Conservation (phyloP, 2,797 vertebrate genomes). For the Lagodon rhomboides region DNA sequence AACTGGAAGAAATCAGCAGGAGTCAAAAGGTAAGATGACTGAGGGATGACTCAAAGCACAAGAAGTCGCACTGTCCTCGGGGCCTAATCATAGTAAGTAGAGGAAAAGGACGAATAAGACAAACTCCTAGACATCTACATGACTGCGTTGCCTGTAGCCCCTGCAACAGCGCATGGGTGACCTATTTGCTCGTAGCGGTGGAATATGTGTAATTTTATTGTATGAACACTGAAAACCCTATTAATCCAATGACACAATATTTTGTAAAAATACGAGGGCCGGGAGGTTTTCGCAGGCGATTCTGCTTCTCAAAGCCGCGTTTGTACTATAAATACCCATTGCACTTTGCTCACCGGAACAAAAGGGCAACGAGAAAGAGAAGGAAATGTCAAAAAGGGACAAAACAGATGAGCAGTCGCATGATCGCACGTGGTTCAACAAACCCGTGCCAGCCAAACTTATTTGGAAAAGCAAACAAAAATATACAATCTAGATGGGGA, state of each 20-base stretch:
- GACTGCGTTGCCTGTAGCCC: conserved; percentile 31
- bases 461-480: neutral
- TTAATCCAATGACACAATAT: conserved; percentile 13
- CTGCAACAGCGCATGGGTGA: conserved; percentile 36
- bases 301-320: neutral
- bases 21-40: conserved; percentile 5
- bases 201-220: neutral
- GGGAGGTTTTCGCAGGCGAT: neutral
- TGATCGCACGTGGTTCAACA: neutral
- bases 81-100: conserved; percentile 23
- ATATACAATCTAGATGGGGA: too few species aligned
- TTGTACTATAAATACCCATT: neutral
- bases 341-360: neutral
- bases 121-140: conserved; percentile 34
- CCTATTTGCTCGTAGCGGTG: conserved; percentile 37
- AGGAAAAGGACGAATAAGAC: conserved; percentile 36
- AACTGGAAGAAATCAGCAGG: conserved; percentile 31
- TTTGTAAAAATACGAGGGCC: neutral
- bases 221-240: neutral
- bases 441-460: neutral
- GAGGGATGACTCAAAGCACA: conserved; percentile 7
- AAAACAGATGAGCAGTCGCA: neutral
- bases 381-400: neutral
- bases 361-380: neutral
- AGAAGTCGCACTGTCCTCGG: conserved; percentile 11